Conservation (phyloP, 2,797 vertebrate species). For the Furcifer pardalis region DNA sequence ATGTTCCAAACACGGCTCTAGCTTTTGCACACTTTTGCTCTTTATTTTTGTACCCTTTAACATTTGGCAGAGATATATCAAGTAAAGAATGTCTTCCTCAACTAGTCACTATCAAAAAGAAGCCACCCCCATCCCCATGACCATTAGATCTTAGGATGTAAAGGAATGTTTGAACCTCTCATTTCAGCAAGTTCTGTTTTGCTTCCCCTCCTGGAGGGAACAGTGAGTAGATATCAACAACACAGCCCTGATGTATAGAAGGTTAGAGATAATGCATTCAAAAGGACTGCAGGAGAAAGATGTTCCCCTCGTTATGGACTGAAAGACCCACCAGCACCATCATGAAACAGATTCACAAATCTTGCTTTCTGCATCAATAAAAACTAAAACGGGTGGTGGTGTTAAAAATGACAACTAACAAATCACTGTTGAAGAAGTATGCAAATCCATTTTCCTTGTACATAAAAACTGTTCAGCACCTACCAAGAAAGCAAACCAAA, state of each 20-base stretch:
- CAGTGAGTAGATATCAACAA: constrained; percentile 74
- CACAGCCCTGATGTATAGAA: constrained; percentile 63
- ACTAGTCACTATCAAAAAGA: constrained; percentile 74
- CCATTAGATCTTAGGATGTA: constrained; percentile 24
- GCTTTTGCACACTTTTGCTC: constrained; percentile 68
- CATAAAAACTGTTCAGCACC: constrained; percentile 86
- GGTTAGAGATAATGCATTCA: constrained; percentile 75
- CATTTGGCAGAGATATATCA: constrained; percentile 80
- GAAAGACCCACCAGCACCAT: constrained; percentile 75
- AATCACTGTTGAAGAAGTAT: constrained; percentile 78
- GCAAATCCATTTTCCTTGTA: constrained; percentile 88
- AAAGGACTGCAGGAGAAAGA: constrained; percentile 71
- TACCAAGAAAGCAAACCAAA: constrained; percentile 35
- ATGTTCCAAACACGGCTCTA: not conserved
- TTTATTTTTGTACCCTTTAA: constrained; percentile 74
- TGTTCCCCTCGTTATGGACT: constrained; percentile 2
- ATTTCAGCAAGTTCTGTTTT: constrained; percentile 43
- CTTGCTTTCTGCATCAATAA: constrained; percentile 85
- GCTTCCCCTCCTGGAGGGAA: constrained; percentile 66
- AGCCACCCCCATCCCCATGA: constrained; percentile 29
- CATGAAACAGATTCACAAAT: constrained; percentile 78
- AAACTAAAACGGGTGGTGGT: constrained; percentile 77
- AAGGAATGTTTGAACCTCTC: constrained; percentile 61
- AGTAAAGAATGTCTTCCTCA: constrained; percentile 77
- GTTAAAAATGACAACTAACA: constrained; percentile 79